Percentiles rank a stretch among this genome's conserved stretches.
These are phyloP conservation scores for Diplazon laetatorius DNA, from an alignment of 2,888 invertebrate genomes.

Conservation along the genomic window DNA sequence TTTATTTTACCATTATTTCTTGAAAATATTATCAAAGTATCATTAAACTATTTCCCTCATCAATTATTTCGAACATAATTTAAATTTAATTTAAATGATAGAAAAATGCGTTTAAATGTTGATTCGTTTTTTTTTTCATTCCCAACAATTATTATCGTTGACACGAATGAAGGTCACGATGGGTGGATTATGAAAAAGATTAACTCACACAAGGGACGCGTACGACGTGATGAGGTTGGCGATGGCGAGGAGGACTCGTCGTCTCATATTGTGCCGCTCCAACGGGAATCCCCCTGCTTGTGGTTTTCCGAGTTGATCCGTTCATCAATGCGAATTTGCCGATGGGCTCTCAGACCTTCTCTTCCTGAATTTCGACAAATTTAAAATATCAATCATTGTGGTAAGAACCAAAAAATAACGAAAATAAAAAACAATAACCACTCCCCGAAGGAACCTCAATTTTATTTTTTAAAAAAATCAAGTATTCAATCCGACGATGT, in stretches of 20 bases:
- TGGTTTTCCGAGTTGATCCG: slow-evolving; percentile 57
- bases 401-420: background rate
- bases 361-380: slow-evolving; percentile 59
- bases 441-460: background rate
- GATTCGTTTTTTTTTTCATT: too few species aligned
- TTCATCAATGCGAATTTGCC: slow-evolving; percentile 71
- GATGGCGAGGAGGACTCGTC: slow-evolving; percentile 73
- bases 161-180: too few species aligned
- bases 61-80: too few species aligned
- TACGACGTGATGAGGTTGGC: slow-evolving; percentile 76
- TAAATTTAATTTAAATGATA: too few species aligned
- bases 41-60: too few species aligned
- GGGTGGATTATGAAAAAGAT: background rate
- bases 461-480: background rate
- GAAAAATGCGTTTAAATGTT: too few species aligned
- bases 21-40: too few species aligned
- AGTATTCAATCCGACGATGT: background rate
- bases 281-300: slow-evolving; percentile 66
- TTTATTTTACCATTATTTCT: too few species aligned
- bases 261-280: slow-evolving; percentile 75
- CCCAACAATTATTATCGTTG: too few species aligned
- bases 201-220: slow-evolving; percentile 75
- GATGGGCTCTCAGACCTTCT: slow-evolving; percentile 42
- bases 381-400: too few species aligned
- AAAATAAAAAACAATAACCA: background rate